A percentile compares a stretch with the other conserved stretches of the same genome.
These are phyloP conservation scores for Archegozetes longisetosus DNA, from an alignment of 1,140 invertebrate species.

Conservation along the genomic window DNA sequence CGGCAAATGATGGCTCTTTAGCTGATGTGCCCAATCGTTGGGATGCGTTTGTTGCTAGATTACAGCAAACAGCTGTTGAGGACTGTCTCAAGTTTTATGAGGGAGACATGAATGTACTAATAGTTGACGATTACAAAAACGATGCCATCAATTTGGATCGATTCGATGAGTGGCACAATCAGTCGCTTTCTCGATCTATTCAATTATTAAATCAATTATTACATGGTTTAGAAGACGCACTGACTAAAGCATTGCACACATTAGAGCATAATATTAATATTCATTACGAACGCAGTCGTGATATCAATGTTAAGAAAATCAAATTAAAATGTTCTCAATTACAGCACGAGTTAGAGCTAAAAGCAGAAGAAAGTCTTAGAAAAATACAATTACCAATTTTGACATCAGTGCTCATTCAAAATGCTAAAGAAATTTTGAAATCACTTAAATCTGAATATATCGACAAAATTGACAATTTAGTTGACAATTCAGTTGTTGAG, in stretches of 20 bases:
- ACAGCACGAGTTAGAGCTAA: neutral
- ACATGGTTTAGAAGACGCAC: slow-evolving; percentile 8
- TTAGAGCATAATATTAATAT: neutral
- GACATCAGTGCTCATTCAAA: neutral
- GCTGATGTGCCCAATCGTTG: slow-evolving; percentile 21
- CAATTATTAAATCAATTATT: slow-evolving; percentile 4
- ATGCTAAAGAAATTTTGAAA: neutral
- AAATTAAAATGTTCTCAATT: neutral
- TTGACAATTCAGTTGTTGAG: neutral
- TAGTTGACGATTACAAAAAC: slow-evolving; percentile 8
- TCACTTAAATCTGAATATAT: neutral
- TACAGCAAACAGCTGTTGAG: slow-evolving; percentile 19
- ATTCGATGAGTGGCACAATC: neutral
- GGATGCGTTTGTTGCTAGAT: slow-evolving; percentile 18
- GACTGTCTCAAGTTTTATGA: slow-evolving; percentile 21
- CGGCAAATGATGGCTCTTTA: slow-evolving; percentile 22
- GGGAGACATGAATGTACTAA: slow-evolving; percentile 12
- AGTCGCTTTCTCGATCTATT: neutral
- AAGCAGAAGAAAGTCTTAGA: neutral
- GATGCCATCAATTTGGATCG: neutral
- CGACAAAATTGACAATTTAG: neutral
- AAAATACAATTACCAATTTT: neutral
- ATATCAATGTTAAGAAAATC: slow-evolving; percentile 14
- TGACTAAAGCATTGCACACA: neutral
- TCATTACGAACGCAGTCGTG: neutral